Percentiles rank a stretch among this genome's conserved stretches.
Evolutionary conservation across 2,797 vertebrate species (phyloP).

Genomic region (Hydrophis major): DNA sequence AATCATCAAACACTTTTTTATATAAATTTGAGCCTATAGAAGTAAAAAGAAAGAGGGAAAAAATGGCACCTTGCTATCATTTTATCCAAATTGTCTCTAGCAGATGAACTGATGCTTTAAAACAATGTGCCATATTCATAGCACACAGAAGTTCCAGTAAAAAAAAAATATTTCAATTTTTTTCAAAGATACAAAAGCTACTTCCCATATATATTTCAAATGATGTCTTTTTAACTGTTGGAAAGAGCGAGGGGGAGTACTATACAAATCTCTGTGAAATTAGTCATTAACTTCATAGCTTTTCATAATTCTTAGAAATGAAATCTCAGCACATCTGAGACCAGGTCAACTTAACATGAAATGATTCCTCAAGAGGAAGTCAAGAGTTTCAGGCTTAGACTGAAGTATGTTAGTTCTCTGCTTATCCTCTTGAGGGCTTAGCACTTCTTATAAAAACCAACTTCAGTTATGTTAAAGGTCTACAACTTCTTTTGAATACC

Average conservation of each 20-base stretch:
- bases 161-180: background rate
- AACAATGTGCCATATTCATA: background rate
- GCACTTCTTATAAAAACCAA: background rate
- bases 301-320: background rate
- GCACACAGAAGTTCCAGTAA: background rate
- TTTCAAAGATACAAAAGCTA: background rate
- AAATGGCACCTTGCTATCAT: background rate
- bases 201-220: background rate
- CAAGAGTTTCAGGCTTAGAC: background rate
- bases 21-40: background rate
- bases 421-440: background rate
- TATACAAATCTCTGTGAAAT: background rate
- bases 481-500: background rate
- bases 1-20: no score
- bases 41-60: background rate
- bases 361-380: slow-evolving; percentile 9
- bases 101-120: background rate
- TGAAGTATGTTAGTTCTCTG: background rate
- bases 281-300: background rate
- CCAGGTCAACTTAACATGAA: background rate
- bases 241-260: background rate
- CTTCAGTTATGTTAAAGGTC: background rate
- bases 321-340: background rate
- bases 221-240: background rate
- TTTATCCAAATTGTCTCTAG: background rate